phyloP scores from a whole-genome alignment of 2,113 vertebrate species.

The Ochotona princeps region DNA sequence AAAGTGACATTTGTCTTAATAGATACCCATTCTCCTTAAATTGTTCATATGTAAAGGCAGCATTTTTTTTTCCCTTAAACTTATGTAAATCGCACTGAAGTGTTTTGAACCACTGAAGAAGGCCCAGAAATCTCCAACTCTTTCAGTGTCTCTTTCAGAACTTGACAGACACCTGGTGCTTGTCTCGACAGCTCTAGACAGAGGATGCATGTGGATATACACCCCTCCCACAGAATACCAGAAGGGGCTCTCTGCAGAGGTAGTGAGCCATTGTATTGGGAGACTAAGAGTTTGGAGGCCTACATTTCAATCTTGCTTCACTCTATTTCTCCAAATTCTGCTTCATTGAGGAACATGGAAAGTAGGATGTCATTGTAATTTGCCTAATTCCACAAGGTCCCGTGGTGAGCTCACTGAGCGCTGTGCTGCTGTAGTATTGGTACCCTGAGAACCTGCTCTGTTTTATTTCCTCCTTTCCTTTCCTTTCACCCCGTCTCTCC shows the following conservation, averaged over 20 bases:
- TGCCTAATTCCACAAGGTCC: conserved; percentile 19
- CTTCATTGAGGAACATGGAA: conserved; percentile 12
- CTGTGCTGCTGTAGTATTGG: too few species aligned
- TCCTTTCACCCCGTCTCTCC: neutral
- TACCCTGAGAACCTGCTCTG: neutral
- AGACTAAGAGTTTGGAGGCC: neutral
- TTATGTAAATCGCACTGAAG: neutral
- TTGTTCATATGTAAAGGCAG: neutral
- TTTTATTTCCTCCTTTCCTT: neutral
- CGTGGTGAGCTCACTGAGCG: neutral
- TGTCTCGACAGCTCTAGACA: neutral
- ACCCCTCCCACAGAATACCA: neutral
- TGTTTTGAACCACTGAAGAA: conserved; percentile 32
- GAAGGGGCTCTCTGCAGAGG: neutral
- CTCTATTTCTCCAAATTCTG: neutral
- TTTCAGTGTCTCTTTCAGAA: neutral
- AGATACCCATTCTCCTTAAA: conserved; percentile 12
- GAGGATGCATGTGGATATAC: neutral
- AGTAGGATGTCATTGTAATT: neutral
- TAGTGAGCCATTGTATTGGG: neutral
- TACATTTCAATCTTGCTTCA: neutral
- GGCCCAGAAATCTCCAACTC: neutral
- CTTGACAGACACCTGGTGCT: neutral
- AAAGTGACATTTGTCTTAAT: conserved; percentile 15
- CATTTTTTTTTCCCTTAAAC: neutral